A percentile compares a stretch with the other conserved stretches of the same genome.
Conservation (phyloP, 1,140 invertebrate genomes). For the Heliothis virescens region DNA sequence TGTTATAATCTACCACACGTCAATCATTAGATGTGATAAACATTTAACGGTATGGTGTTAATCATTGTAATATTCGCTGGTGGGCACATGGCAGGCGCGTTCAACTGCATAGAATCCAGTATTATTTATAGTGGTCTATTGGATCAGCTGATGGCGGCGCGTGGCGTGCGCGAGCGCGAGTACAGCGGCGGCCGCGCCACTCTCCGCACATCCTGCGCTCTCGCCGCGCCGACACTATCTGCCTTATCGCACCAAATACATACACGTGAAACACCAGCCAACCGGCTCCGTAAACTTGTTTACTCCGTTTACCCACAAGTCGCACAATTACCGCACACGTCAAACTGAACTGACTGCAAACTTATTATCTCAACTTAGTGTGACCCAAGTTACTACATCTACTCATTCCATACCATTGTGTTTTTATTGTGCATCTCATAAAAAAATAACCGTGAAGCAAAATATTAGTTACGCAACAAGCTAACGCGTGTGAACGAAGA, state of each 20-base stretch:
- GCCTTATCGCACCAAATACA: slow-evolving; percentile 60
- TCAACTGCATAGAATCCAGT: slow-evolving; percentile 76
- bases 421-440: slow-evolving; percentile 27
- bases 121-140: slow-evolving; percentile 85
- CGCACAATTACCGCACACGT: slow-evolving; percentile 57
- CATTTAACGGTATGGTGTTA: not conserved
- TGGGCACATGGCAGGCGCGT: slow-evolving; percentile 10
- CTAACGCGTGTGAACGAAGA: slow-evolving; percentile 42
- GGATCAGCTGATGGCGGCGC: slow-evolving; percentile 74
- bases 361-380: slow-evolving; percentile 26
- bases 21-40: slow-evolving; percentile 16
- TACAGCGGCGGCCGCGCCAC: slow-evolving; percentile 28
- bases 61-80: not conserved
- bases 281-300: slow-evolving; percentile 67
- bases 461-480: slow-evolving; percentile 36
- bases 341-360: slow-evolving; percentile 48
- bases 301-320: slow-evolving; percentile 56
- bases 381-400: not conserved
- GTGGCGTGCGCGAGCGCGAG: slow-evolving; percentile 50
- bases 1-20: slow-evolving; percentile 17
- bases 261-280: slow-evolving; percentile 63
- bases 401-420: slow-evolving; percentile 1
- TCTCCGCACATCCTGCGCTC: slow-evolving; percentile 45
- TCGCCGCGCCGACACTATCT: slow-evolving; percentile 50
- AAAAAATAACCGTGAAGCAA: slow-evolving; percentile 22